Evolutionary conservation across 2,888 invertebrate genomes (phyloP), one percentile per base, ranked within the genome.

Genomic region (Pycnomerus fuliginosus): DNA sequence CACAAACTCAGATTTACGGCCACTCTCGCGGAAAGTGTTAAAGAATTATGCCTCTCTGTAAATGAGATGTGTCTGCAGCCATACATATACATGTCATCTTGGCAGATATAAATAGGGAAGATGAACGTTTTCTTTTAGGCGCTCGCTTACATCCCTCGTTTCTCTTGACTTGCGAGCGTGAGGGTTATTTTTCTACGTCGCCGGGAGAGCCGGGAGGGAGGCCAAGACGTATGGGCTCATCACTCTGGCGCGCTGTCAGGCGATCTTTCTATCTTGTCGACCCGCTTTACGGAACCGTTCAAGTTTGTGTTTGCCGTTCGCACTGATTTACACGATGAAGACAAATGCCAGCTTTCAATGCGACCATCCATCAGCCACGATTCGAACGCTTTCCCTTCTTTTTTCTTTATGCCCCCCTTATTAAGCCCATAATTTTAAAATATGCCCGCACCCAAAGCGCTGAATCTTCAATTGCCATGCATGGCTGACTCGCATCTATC

Each of bases 31-130:
- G 61, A 74, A 74, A 75, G 75, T 75, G 75, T 74, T 73, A 70
- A 72, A 72, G 74, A 76, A 75, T 75, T 75, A 76, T 75, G 73
- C 73, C 64, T 62, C 66, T 61, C 69, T 70, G 74, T 72, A 75
- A 75, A 75, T 75, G 75, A 75, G 74, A 75, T 74, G 75, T 76
- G 75, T 74, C 73, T 73, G 59, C 65, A 58, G 56, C 61, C 63
- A 65, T 64, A 67, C 64, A 66, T 67, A 68, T 68, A 67, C 67
- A 67, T 66, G 67, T 69, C 68, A 68, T 66, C 64, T 62, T 58
- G 65, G 65, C 65, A 62, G 64, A 62, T 66, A 70, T 69, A 70
- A 70, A 69, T 70, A 64, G 66, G 59, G 61, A 63, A 67, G 69
- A 71, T 68, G 68, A 70, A 68, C 68, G 67, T 64, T 65, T 62